Base-by-base conservation (phyloP, 1,140 invertebrate genomes). In the Archivesica marissinica region DNA sequence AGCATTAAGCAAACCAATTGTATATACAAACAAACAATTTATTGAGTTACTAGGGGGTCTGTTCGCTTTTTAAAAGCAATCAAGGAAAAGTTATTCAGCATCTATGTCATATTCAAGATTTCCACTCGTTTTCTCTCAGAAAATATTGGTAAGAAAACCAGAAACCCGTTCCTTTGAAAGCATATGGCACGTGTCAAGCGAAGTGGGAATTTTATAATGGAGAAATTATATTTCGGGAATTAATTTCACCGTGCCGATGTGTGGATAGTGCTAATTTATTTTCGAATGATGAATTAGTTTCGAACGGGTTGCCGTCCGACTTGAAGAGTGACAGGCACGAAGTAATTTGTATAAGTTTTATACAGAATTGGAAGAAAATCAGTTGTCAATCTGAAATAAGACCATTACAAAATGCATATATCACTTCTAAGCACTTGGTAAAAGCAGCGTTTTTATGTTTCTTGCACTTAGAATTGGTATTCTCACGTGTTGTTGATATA, bases 21-120 rank as follows among this genome's bases (percentile, higher is more conserved):
- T 81, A 81, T 81, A 81, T 81, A 81, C 79, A 81, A 81, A 81
- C 79, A 81, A 81, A 81, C 79, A 81, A 81, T 81, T 81, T 81
- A 81, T 81, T 72, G 79, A 72, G 64, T 81, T 81, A 56, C 79
- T 68, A 70, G 79, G 79, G 66, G 79, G 79, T 81, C 79, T 81
- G 79, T 44, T 81, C 66, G 66, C 50, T 56, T 56, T 81, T 81
- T 70, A 54, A 70, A 81, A 70, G 64, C 79, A 54, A 68, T 81
- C 59, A 66, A 68, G 41, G 28, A 70, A 81, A 72, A 64, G 64
- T 56, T 68, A 56, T 81, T 81, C 33, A 30, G 47, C 25, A 35
- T 56, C 64, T 38, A 56, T 68, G 79, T 68, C 64, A 56, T 56
- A 56, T 81, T 81, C 61, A 81, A 72, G 61, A 52, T 81, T 70